These are phyloP conservation scores for Dryobota labecula DNA, from an alignment of 2,888 invertebrate genomes.

Conservation along the genomic window DNA sequence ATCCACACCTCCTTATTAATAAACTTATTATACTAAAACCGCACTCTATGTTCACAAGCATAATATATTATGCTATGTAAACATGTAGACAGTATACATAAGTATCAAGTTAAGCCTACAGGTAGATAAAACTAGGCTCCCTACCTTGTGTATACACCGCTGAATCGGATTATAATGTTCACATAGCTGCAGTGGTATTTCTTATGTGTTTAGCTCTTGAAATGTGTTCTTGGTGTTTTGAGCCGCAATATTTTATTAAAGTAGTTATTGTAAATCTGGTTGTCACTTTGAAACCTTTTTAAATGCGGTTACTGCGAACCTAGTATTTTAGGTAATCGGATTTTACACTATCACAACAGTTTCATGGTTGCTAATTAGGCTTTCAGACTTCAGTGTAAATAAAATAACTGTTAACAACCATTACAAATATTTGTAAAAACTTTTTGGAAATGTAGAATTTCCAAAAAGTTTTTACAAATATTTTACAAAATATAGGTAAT, in stretches of 20 bases:
- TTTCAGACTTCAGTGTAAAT: no score
- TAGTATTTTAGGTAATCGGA: background rate
- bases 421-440: no score
- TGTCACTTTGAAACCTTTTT: background rate
- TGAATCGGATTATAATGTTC: conserved; percentile 57
- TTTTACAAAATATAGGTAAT: no score
- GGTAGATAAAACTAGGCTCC: conserved; percentile 42
- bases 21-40: background rate
- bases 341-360: background rate
- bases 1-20: background rate
- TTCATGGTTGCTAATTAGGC: background rate
- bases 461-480: no score
- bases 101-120: conserved; percentile 30
- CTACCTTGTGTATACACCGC: conserved; percentile 26
- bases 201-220: background rate
- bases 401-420: no score
- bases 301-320: no score
- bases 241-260: background rate
- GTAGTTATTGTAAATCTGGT: background rate
- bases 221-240: conserved; percentile 1
- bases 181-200: conserved; percentile 31
- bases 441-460: no score
- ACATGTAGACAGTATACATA: background rate
- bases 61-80: background rate
- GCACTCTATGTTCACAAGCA: background rate